These are phyloP conservation scores for Drosophila athabasca DNA, from an alignment of 1,140 invertebrate genomes.

Conservation along the genomic window DNA sequence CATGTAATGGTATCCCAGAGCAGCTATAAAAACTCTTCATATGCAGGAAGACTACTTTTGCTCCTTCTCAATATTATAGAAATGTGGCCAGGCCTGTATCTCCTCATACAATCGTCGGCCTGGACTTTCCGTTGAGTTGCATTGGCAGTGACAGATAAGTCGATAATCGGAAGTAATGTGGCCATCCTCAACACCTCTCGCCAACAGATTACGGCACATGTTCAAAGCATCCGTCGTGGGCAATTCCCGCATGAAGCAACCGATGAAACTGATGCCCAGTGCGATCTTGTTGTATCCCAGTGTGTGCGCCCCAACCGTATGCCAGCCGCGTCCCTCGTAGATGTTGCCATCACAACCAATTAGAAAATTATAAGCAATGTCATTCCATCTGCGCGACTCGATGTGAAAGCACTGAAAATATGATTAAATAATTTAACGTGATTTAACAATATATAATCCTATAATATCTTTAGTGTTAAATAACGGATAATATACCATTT, in stretches of 20 bases:
- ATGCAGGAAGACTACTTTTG: constrained; percentile 13
- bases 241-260: constrained; percentile 84
- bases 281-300: constrained; percentile 86
- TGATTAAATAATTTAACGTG: background rate
- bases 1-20: constrained; percentile 20
- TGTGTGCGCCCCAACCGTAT: constrained; percentile 87
- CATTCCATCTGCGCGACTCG: constrained; percentile 84
- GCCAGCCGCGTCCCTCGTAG: constrained; percentile 89
- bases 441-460: too few species aligned
- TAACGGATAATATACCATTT: too few species aligned
- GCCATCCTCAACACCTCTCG: constrained; percentile 83
- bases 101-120: constrained; percentile 74
- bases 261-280: constrained; percentile 88
- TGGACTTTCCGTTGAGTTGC: constrained; percentile 81
- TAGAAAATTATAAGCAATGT: constrained; percentile 88
- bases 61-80: constrained; percentile 69
- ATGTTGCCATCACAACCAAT: constrained; percentile 88
- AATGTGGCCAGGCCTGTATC: constrained; percentile 80
- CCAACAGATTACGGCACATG: constrained; percentile 80
- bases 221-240: constrained; percentile 74
- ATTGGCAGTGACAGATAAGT: constrained; percentile 85
- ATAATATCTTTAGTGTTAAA: too few species aligned
- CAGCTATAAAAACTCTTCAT: background rate
- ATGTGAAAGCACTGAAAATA: constrained; percentile 85
- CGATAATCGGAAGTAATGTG: constrained; percentile 84